These are phyloP conservation scores for Lineus longissimus DNA, from an alignment of 1,140 invertebrate genomes.

Conservation along the genomic window DNA sequence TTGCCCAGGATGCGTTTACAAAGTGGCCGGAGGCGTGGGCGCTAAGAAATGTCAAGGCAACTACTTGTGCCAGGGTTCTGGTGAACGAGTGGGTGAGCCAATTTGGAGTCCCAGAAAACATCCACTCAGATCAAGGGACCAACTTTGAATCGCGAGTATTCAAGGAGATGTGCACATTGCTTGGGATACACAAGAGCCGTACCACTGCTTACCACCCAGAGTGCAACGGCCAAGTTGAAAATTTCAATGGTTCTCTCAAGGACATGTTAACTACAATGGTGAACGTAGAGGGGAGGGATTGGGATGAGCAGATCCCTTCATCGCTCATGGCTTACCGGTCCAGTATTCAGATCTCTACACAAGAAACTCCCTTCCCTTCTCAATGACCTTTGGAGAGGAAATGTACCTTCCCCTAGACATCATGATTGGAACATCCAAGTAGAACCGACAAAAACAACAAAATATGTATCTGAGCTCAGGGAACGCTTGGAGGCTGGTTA, in stretches of 20 bases:
- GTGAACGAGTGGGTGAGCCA: conserved; percentile 12
- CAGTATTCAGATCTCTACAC: conserved; percentile 1
- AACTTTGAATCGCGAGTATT: conserved; percentile 16
- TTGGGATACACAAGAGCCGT: conserved; percentile 40
- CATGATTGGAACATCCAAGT: neutral
- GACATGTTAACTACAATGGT: conserved; percentile 27
- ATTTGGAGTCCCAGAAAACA: conserved; percentile 9
- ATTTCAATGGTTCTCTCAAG: conserved; percentile 33
- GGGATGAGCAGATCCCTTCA: conserved; percentile 8
- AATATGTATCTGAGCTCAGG: neutral
- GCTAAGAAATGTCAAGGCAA: conserved; percentile 26
- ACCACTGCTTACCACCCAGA: conserved; percentile 43
- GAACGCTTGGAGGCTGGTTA: neutral
- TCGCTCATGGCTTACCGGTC: conserved; percentile 13
- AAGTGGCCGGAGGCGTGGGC: conserved; percentile 29
- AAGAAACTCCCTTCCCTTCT: conserved; percentile 10
- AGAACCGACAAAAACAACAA: neutral
- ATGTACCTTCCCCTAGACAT: neutral
- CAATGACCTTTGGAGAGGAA: neutral
- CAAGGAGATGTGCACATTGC: conserved; percentile 28
- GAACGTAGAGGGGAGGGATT: neutral
- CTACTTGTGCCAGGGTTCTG: conserved; percentile 34
- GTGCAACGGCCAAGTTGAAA: conserved; percentile 47
- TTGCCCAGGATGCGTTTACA: conserved; percentile 34
- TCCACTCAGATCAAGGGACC: conserved; percentile 14